Conservation (phyloP, 2,797 vertebrate genomes). For the Carcharodon carcharias region DNA sequence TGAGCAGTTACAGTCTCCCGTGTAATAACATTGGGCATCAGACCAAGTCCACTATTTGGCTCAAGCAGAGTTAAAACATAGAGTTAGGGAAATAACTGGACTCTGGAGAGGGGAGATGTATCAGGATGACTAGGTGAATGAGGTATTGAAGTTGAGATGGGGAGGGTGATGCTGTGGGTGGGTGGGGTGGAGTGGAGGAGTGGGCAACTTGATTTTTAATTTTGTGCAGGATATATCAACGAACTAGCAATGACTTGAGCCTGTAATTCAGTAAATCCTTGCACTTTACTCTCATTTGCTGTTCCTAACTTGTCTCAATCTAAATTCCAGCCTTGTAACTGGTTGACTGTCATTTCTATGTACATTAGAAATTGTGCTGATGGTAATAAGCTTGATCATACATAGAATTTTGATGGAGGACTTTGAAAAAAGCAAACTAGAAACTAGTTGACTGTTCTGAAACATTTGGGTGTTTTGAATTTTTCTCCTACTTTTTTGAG, state of each 20-base stretch:
- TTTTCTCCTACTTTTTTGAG: neutral
- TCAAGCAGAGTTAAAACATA: neutral
- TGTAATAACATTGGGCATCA: neutral
- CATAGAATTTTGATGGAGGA: neutral
- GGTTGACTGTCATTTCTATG: neutral
- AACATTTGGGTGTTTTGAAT: neutral
- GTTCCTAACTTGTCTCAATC: neutral
- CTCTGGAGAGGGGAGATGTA: neutral
- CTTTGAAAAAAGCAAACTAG: too few relatives aligned
- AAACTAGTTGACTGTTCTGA: neutral
- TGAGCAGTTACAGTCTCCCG: neutral
- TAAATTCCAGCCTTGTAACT: neutral
- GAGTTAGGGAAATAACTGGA: neutral
- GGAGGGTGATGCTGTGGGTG: too few relatives aligned
- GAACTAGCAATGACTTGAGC: neutral
- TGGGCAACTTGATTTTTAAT: too few relatives aligned
- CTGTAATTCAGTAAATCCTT: neutral
- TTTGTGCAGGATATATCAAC: too few relatives aligned
- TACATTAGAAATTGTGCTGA: neutral
- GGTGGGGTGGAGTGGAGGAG: too few relatives aligned
- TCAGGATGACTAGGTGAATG: neutral
- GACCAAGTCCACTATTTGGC: neutral
- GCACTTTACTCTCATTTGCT: neutral
- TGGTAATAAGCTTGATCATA: neutral
- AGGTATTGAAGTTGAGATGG: neutral